phyloP scores from a whole-genome alignment of 1,140 invertebrate species.

The Drosophila bipectinata region DNA sequence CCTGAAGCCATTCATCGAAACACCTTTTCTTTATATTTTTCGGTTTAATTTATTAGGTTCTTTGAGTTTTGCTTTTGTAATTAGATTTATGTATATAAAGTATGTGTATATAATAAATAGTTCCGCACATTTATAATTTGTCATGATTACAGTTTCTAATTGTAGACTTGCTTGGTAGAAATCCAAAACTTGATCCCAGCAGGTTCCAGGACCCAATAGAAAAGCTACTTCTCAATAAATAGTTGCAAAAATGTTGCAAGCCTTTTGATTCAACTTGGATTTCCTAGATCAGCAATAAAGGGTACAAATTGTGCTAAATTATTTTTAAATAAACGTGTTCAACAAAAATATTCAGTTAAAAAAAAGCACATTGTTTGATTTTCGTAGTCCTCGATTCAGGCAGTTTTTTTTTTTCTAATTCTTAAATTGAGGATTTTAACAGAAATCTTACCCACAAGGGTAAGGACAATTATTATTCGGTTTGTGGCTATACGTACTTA shows the following conservation, averaged over 20 bases:
- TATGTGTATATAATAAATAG: slow-evolving; percentile 50
- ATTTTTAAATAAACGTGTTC: slow-evolving; percentile 30
- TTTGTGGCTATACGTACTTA: slow-evolving; percentile 53
- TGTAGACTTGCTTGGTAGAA: slow-evolving; percentile 22
- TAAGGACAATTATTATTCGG: slow-evolving; percentile 35
- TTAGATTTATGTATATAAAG: slow-evolving; percentile 49
- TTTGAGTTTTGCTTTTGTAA: slow-evolving; percentile 37
- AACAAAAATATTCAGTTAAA: slow-evolving; percentile 22
- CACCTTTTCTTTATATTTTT: slow-evolving; percentile 2
- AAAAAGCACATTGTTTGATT: slow-evolving; percentile 32
- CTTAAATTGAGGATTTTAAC: slow-evolving; percentile 14
- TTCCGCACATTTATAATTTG: slow-evolving; percentile 34
- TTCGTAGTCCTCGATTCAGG: slow-evolving; percentile 16
- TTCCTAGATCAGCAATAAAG: slow-evolving; percentile 29
- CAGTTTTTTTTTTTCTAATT: background rate
- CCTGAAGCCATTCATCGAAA: background rate
- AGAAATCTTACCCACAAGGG: slow-evolving; percentile 34
- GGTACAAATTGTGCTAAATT: slow-evolving; percentile 41
- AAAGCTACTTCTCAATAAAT: slow-evolving; percentile 28
- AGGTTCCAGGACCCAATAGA: background rate
- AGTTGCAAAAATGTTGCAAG: slow-evolving; percentile 15
- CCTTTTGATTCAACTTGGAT: slow-evolving; percentile 29
- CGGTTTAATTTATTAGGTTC: slow-evolving; percentile 44
- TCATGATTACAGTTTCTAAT: slow-evolving; percentile 29
- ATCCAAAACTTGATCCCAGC: slow-evolving; percentile 35